Percentiles rank a stretch among this genome's conserved stretches.
These are phyloP conservation scores for Cinara cedri DNA, from an alignment of 2,888 invertebrate species.

Conservation along the genomic window DNA sequence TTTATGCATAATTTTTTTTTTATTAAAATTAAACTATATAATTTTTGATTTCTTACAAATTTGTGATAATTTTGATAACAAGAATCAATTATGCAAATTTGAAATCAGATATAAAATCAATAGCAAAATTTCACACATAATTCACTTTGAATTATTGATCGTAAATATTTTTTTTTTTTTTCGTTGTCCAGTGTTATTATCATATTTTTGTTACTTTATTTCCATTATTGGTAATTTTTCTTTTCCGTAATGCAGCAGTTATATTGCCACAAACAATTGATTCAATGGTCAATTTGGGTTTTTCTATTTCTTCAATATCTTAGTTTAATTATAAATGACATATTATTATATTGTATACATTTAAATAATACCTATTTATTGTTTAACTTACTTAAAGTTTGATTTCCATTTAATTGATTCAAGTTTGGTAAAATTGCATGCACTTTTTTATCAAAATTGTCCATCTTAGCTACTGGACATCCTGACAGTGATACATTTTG, in stretches of 20 bases:
- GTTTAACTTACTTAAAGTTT: conserved; percentile 16
- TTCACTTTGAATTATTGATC: background rate
- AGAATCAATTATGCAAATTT: no score
- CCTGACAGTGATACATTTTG: conserved; percentile 62
- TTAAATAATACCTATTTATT: background rate
- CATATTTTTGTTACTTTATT: conserved; percentile 11
- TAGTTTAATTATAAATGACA: background rate
- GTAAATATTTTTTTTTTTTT: no score
- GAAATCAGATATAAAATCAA: no score
- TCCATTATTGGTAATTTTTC: conserved; percentile 11
- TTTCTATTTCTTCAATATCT: conserved; percentile 17
- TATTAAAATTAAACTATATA: no score
- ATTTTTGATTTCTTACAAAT: no score
- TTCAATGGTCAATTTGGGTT: conserved; percentile 23
- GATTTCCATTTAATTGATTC: conserved; percentile 38
- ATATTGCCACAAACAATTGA: conserved; percentile 48
- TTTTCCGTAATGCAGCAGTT: conserved; percentile 48
- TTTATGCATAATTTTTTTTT: no score
- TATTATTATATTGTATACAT: background rate
- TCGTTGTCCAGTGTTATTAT: no score
- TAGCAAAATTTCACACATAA: no score
- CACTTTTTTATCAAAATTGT: conserved; percentile 27
- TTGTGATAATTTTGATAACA: no score
- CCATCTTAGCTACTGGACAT: conserved; percentile 64
- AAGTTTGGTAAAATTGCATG: conserved; percentile 37